Percentiles rank a stretch among this genome's conserved stretches.
Conservation (phyloP, 2,113 vertebrate genomes). For the Nanorana parkeri region DNA sequence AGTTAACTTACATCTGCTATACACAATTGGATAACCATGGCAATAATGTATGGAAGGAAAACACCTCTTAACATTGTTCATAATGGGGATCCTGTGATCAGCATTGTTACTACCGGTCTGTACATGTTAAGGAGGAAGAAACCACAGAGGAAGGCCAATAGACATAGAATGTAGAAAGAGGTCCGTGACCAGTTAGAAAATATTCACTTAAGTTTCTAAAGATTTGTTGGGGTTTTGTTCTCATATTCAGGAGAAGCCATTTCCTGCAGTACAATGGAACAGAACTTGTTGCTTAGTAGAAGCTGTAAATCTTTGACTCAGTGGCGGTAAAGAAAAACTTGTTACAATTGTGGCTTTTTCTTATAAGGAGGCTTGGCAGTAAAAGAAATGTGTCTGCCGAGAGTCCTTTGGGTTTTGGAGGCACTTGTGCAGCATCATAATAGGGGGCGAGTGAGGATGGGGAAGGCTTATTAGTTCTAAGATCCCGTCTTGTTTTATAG, state of each 20-base stretch:
- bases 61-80: neutral
- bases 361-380: constrained; percentile 22
- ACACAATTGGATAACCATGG: neutral
- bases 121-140: neutral
- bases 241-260: neutral
- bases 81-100: constrained; percentile 11
- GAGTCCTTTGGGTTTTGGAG: neutral
- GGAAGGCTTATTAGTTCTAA: neutral
- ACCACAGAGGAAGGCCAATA: neutral
- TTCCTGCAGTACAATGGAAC: neutral
- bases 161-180: neutral
- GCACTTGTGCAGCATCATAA: neutral
- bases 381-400: constrained; percentile 2
- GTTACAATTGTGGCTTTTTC: neutral
- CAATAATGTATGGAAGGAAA: neutral
- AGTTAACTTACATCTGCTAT: neutral
- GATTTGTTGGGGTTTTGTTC: neutral
- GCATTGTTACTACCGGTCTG: neutral
- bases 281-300: neutral
- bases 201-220: neutral
- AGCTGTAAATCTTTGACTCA: constrained; percentile 18
- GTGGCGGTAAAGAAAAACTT: neutral
- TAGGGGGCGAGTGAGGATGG: neutral
- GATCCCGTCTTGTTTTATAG: too few species aligned
- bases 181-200: neutral